These are phyloP conservation scores for Petrocephalus sullivani DNA, from an alignment of 2,797 vertebrate genomes.

Conservation along the genomic window DNA sequence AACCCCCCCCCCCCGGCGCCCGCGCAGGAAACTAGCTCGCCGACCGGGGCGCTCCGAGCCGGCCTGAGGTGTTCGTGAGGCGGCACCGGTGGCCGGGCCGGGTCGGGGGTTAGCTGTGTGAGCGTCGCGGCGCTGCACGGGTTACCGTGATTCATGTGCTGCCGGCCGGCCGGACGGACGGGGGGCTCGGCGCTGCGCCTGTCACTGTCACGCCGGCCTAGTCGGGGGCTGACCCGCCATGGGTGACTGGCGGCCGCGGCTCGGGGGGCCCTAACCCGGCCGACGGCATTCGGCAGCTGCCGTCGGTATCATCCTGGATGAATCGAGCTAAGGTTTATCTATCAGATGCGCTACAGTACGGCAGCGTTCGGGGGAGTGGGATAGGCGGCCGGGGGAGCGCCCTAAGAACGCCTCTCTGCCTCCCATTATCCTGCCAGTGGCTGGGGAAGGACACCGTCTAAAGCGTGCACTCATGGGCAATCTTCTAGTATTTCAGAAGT, in stretches of 20 bases:
- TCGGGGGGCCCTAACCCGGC: neutral
- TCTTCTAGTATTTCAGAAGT: neutral
- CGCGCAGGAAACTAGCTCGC: slow-evolving; percentile 42
- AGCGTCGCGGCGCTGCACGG: neutral
- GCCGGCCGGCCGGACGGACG: neutral
- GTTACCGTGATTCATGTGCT: neutral
- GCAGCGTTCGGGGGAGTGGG: neutral
- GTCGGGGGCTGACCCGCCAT: neutral
- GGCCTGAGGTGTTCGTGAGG: neutral
- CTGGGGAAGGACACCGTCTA: neutral
- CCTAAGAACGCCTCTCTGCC: neutral
- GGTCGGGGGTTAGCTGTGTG: neutral
- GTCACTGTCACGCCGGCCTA: neutral
- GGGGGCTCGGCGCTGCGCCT: neutral
- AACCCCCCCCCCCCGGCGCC: neutral
- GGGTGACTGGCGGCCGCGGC: neutral
- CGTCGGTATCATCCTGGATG: neutral
- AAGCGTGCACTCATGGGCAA: neutral
- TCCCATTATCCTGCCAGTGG: neutral
- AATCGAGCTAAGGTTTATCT: neutral
- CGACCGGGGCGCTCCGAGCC: neutral
- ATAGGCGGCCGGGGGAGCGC: neutral
- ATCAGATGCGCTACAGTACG: neutral
- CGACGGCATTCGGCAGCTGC: neutral
- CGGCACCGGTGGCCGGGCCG: neutral